Evolutionary conservation across 2,797 vertebrate species (phyloP).

Genomic region (Rhinogobio ventralis): DNA sequence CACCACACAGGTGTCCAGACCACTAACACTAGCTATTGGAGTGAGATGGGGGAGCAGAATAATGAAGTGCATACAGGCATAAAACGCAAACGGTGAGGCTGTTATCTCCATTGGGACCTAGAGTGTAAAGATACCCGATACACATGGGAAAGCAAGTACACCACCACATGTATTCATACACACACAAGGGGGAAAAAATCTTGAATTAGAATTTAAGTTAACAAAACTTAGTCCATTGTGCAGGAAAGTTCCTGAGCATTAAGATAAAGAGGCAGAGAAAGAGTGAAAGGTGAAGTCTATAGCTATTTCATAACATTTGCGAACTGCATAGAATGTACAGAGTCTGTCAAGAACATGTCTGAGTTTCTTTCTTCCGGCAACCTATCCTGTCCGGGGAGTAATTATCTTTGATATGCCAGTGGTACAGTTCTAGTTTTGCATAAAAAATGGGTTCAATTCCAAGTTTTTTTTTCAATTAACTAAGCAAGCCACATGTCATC

Average conservation of each 20-base stretch:
- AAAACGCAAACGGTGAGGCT: slow-evolving; percentile 1
- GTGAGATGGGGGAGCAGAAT: not conserved
- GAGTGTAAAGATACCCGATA: slow-evolving; percentile 20
- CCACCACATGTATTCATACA: not conserved
- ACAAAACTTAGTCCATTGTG: no score
- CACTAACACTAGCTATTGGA: slow-evolving; percentile 16
- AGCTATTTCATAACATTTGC: not conserved
- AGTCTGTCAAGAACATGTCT: not conserved
- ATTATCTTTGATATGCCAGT: not conserved
- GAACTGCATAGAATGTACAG: not conserved
- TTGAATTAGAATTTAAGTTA: slow-evolving; percentile 19
- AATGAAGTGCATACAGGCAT: slow-evolving; percentile 29
- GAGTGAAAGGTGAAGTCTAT: not conserved
- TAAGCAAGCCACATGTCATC: no score
- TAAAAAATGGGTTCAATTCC: not conserved
- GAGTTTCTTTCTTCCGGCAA: not conserved
- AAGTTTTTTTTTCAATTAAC: no score
- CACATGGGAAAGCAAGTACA: slow-evolving; percentile 25
- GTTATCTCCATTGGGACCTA: slow-evolving; percentile 4
- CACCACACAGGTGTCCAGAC: slow-evolving; percentile 11
- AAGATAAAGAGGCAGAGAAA: not conserved
- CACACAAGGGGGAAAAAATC: not conserved
- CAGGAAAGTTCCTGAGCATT: not conserved
- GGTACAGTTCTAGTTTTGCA: not conserved
- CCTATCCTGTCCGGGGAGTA: not conserved